Evolutionary conservation across 2,888 invertebrate species (phyloP).

Genomic region (Siphlonurus alternatus): DNA sequence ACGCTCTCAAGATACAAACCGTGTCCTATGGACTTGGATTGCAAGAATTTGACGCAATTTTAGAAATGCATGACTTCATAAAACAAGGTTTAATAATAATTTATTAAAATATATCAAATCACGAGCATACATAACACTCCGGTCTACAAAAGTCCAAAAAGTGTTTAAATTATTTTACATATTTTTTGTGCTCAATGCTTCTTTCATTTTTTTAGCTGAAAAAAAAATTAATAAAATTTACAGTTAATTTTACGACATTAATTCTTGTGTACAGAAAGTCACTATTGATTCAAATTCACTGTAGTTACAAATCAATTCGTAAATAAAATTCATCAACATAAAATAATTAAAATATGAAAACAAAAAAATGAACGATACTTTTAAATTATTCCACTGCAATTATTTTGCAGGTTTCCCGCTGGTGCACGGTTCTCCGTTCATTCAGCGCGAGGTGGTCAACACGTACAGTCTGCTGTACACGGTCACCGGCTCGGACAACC

Average conservation of each 20-base stretch:
- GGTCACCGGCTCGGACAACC: constrained; percentile 19
- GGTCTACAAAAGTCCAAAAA: too few relatives aligned
- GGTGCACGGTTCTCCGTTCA: constrained; percentile 16
- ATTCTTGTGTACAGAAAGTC: too few relatives aligned
- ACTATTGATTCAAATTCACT: too few relatives aligned
- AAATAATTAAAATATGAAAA: too few relatives aligned
- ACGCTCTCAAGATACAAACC: background rate
- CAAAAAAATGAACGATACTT: too few relatives aligned
- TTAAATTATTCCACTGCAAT: background rate
- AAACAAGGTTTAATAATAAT: background rate
- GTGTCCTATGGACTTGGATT: background rate
- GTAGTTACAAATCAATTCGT: too few relatives aligned
- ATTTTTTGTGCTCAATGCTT: too few relatives aligned
- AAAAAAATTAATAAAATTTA: background rate
- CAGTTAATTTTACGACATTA: too few relatives aligned
- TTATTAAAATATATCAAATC: too few relatives aligned
- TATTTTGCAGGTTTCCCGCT: constrained; percentile 16
- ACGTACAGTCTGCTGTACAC: constrained; percentile 27
- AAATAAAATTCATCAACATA: too few relatives aligned
- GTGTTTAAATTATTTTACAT: too few relatives aligned
- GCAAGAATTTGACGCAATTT: background rate
- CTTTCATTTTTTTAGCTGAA: background rate
- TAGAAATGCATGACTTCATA: background rate
- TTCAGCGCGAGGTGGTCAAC: constrained; percentile 17
- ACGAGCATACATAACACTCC: too few relatives aligned